Percentiles rank a stretch among this genome's conserved stretches.
These are phyloP conservation scores for Galaxea fascicularis DNA, from an alignment of 92 coral and sea anemone genomes.

Conservation along the genomic window DNA sequence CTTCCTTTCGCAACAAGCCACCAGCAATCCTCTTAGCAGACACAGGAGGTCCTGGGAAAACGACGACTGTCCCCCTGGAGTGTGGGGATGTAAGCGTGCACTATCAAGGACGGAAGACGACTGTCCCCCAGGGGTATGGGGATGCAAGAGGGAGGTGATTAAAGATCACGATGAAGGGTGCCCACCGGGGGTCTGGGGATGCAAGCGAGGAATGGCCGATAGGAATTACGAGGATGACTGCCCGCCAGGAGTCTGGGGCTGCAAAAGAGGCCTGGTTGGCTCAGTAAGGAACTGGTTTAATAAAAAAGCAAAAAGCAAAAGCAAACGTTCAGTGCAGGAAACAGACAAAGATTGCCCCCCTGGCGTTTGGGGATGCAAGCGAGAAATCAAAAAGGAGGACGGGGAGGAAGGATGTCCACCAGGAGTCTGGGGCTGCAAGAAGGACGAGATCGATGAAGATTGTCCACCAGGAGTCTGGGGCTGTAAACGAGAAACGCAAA, in stretches of 20 bases:
- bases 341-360: slow-evolving; percentile 64
- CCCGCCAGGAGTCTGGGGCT: slow-evolving; percentile 81
- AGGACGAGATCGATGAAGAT: slow-evolving; percentile 6
- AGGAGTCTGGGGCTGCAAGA: slow-evolving; percentile 74
- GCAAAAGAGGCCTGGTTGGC: slow-evolving; percentile 55
- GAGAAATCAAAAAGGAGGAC: slow-evolving; percentile 39
- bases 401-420: slow-evolving; percentile 59
- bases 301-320: neutral
- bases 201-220: slow-evolving; percentile 16
- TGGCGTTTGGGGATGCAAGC: slow-evolving; percentile 79
- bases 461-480: slow-evolving; percentile 76
- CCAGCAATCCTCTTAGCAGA: slow-evolving; percentile 24
- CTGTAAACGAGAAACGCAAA: slow-evolving; percentile 56
- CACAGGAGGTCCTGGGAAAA: slow-evolving; percentile 25
- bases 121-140: slow-evolving; percentile 75
- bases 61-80: slow-evolving; percentile 68
- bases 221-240: slow-evolving; percentile 36
- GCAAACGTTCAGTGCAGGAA: slow-evolving; percentile 27
- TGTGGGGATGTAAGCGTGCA: slow-evolving; percentile 74
- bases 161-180: slow-evolving; percentile 37
- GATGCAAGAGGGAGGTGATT: slow-evolving; percentile 38
- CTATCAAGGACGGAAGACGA: slow-evolving; percentile 13
- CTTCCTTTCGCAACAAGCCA: slow-evolving; percentile 28
- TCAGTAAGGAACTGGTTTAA: slow-evolving; percentile 33
- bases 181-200: slow-evolving; percentile 81